A percentile compares a stretch with the other conserved stretches of the same genome.
These are phyloP conservation scores for Neolamprologus toae DNA, from an alignment of 2,113 vertebrate species.

Conservation along the genomic window DNA sequence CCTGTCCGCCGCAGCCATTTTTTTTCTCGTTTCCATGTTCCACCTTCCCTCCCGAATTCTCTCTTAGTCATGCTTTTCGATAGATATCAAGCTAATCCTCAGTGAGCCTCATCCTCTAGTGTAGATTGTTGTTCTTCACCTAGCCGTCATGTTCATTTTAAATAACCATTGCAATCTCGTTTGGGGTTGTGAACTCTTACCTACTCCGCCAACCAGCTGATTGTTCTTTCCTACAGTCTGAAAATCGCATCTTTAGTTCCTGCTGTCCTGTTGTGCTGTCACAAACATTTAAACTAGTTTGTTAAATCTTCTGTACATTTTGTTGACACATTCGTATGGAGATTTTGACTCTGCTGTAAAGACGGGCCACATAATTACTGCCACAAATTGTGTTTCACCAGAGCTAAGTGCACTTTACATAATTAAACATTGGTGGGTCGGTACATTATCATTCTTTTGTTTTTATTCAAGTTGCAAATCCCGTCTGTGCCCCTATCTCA, in stretches of 20 bases:
- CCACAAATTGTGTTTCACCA: neutral
- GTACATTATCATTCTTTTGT: slow-evolving; percentile 2
- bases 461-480: slow-evolving; percentile 12
- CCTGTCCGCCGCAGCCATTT: neutral
- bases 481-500: neutral
- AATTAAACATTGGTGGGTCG: slow-evolving; percentile 24
- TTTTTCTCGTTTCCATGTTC: neutral
- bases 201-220: neutral
- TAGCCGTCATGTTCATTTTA: neutral
- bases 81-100: neutral
- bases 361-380: slow-evolving; percentile 4
- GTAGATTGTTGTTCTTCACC: neutral
- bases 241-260: neutral
- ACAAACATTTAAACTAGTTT: neutral
- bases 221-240: neutral
- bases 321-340: neutral
- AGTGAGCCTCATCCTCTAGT: neutral
- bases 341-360: neutral
- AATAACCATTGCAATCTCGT: neutral
- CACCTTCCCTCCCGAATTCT: neutral
- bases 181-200: neutral
- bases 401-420: slow-evolving; percentile 34
- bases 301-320: neutral
- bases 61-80: neutral
- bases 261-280: neutral